Evolutionary conservation across 2,888 invertebrate genomes (phyloP).

Genomic region (Sarcophaga caerulescens): DNA sequence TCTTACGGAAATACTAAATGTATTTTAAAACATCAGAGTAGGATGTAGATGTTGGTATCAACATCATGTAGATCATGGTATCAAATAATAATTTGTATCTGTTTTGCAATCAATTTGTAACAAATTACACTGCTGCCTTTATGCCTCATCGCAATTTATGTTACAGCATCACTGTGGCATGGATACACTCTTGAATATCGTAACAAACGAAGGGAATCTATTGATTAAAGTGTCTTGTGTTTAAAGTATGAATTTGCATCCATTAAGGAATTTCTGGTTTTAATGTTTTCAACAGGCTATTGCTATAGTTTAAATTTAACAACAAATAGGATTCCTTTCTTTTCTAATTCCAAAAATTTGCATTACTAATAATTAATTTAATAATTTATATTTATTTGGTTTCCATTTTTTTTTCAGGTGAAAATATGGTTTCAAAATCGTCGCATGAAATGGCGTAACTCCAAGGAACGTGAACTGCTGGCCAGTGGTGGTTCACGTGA

Average conservation of each 20-base stretch:
- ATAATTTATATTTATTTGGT: not conserved
- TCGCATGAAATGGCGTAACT: slow-evolving; percentile 99
- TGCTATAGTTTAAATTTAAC: too few relatives aligned
- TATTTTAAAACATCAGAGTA: slow-evolving; percentile 25
- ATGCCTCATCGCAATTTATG: not conserved
- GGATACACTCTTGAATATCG: too few relatives aligned
- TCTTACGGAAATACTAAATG: slow-evolving; percentile 61
- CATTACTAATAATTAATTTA: not conserved
- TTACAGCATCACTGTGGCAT: too few relatives aligned
- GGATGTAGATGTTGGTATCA: not conserved
- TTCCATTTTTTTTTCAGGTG: slow-evolving; percentile 80
- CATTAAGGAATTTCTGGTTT: slow-evolving; percentile 51
- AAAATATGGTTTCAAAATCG: slow-evolving; percentile 96
- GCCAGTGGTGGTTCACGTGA: slow-evolving; percentile 97
- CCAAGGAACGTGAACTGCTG: slow-evolving; percentile 96
- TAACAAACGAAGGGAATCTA: not conserved
- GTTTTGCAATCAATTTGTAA: slow-evolving; percentile 66
- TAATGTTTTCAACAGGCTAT: slow-evolving; percentile 40
- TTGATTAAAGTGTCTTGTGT: slow-evolving; percentile 12
- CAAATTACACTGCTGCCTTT: slow-evolving; percentile 41
- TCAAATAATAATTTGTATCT: slow-evolving; percentile 66
- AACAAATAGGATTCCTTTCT: not conserved
- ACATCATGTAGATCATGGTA: too few relatives aligned
- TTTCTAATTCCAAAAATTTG: not conserved
- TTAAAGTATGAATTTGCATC: slow-evolving; percentile 31